Evolutionary conservation across 2,888 invertebrate species (phyloP).

Genomic region (Platycheirus rosarum): DNA sequence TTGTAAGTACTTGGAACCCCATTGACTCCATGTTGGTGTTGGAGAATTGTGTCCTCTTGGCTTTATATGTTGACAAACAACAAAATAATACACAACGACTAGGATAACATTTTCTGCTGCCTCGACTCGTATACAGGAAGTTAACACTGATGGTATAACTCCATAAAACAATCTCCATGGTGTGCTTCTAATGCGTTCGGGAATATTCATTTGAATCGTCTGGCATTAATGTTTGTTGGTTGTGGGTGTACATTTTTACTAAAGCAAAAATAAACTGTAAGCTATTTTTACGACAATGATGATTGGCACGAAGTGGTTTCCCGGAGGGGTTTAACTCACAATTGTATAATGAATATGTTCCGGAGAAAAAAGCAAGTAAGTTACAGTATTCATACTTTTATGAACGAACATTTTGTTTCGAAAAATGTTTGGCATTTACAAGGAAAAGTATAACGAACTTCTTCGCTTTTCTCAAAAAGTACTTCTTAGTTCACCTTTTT

Average conservation of each 20-base stretch:
- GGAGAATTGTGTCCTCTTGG: constrained; percentile 42
- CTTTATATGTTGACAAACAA: constrained; percentile 41
- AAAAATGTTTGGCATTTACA: too few relatives aligned
- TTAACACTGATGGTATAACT: constrained; percentile 35
- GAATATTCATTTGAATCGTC: constrained; percentile 27
- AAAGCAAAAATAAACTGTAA: neutral
- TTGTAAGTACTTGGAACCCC: neutral
- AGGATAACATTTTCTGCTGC: constrained; percentile 49
- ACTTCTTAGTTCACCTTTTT: too few relatives aligned
- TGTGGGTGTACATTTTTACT: neutral
- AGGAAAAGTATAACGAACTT: too few relatives aligned
- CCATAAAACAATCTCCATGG: neutral
- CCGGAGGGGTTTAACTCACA: neutral
- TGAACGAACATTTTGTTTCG: too few relatives aligned
- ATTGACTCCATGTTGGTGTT: constrained; percentile 13
- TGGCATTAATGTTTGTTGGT: neutral
- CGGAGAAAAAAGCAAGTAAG: constrained; percentile 3
- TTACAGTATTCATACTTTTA: too few relatives aligned
- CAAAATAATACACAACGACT: constrained; percentile 54
- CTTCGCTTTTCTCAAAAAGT: too few relatives aligned
- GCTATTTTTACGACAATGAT: constrained; percentile 17
- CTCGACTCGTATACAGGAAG: neutral
- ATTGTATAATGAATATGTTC: too few relatives aligned
- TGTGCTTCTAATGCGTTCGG: neutral
- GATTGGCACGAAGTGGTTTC: constrained; percentile 9